phyloP scores from a whole-genome alignment of 2,888 invertebrate species.

The Aporophyla nigra region DNA sequence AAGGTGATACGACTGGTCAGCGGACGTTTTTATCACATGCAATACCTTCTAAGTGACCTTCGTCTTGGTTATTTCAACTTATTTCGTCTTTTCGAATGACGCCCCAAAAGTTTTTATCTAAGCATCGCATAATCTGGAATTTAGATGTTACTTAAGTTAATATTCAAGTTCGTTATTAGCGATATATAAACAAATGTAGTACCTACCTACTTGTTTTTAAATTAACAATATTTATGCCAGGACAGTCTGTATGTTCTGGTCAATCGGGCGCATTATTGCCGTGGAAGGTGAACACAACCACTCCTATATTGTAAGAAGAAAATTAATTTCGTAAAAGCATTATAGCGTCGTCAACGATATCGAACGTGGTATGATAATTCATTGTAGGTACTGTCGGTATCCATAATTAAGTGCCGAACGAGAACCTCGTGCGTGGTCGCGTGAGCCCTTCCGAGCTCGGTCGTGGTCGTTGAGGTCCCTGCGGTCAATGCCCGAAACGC shows the following conservation, averaged over 20 bases:
- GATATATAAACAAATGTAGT: background rate
- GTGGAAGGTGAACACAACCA: background rate
- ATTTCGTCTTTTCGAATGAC: background rate
- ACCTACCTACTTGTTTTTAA: background rate
- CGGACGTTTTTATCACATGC: too few relatives aligned
- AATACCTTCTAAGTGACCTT: slow-evolving; percentile 7
- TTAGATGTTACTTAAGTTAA: background rate
- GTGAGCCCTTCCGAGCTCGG: slow-evolving; percentile 1
- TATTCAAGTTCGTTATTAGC: background rate
- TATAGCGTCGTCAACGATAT: background rate
- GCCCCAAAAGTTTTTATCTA: background rate
- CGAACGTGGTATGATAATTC: background rate
- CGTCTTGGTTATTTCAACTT: slow-evolving; percentile 1
- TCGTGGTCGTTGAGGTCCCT: background rate
- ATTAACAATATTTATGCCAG: background rate
- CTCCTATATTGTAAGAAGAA: background rate
- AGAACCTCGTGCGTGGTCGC: slow-evolving; percentile 5
- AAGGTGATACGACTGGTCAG: too few relatives aligned
- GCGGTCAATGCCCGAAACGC: background rate
- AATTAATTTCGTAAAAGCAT: background rate
- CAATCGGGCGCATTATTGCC: background rate
- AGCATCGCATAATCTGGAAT: background rate
- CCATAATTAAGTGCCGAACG: slow-evolving; percentile 6
- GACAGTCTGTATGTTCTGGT: background rate
- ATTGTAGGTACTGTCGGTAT: background rate